Percentiles rank a stretch among this genome's conserved stretches.
Evolutionary conservation across 2,888 invertebrate species (phyloP).

Genomic region (Meteorus colon): DNA sequence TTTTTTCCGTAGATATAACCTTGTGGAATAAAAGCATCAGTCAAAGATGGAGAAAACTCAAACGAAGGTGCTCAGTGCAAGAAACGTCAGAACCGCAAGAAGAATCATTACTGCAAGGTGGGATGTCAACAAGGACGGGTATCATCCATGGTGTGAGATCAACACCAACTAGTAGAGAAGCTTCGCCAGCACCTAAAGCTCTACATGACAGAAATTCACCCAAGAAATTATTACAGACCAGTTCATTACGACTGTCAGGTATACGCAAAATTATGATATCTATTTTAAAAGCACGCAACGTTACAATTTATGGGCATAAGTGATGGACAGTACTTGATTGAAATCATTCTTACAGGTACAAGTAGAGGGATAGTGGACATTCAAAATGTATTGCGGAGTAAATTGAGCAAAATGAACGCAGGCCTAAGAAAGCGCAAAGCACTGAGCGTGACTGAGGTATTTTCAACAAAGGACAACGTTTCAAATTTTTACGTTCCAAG

Average conservation of each 20-base stretch:
- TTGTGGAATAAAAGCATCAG: constrained; percentile 84
- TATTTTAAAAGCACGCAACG: neutral
- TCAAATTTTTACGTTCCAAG: constrained; percentile 83
- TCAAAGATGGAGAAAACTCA: constrained; percentile 83
- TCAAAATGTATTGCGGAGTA: constrained; percentile 76
- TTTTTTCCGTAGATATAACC: constrained; percentile 78
- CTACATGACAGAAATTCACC: constrained; percentile 64
- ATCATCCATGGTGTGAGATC: constrained; percentile 65
- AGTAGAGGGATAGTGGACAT: constrained; percentile 79
- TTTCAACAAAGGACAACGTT: constrained; percentile 68
- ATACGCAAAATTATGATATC: constrained; percentile 34
- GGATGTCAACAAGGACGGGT: constrained; percentile 52
- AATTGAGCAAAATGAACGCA: constrained; percentile 82
- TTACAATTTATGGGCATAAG: neutral
- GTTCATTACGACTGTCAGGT: constrained; percentile 74
- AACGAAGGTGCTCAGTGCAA: constrained; percentile 79
- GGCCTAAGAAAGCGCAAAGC: constrained; percentile 81
- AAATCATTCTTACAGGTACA: constrained; percentile 59
- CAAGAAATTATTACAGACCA: constrained; percentile 68
- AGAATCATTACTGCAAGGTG: constrained; percentile 74
- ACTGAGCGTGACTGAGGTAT: constrained; percentile 82
- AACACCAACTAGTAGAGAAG: constrained; percentile 68
- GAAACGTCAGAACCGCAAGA: constrained; percentile 75
- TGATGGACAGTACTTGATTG: neutral
- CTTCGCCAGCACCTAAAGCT: constrained; percentile 67